Evolutionary conservation across 2,113 vertebrate species (phyloP), one percentile per base, ranked within the genome.

Genomic region (Nansenia antarctica): DNA sequence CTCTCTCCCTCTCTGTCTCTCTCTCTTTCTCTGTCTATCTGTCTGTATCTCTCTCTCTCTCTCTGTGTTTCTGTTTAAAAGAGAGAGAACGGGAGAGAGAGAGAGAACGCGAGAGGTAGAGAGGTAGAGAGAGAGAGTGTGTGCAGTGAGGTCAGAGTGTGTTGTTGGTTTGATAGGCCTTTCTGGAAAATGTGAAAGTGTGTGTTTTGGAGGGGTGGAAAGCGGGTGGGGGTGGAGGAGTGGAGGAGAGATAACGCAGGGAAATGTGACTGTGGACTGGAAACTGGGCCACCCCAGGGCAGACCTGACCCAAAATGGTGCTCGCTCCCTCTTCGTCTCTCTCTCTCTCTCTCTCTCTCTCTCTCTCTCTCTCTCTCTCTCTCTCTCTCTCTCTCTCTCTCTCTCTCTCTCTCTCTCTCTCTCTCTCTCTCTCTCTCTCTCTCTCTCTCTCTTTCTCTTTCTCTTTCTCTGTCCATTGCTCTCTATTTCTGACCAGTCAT

Each of bases 401-500:
- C 30, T 45, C 39, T 74, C 35, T 53, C 9, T 47, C 22, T 39
- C 14, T 27, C 7, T 9, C 31, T 53, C n/a, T 77, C 66, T 73
- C 53, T 68, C 65, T 67, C 55, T 39, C 14, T 3, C 47, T 1
- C 31, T 54, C 35, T 65, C 62, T 62, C 29, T 59, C 62, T 78
- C 15, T 68, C 58, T 11, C 69, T 20, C 18, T 59, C 8, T 62
- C 57, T 69, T 34, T 82, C 59, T 62, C 29, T 65, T 5, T n/a
- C 14, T 59, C n/a, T 49, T 54, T 49, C 61, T 69, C 22, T 78
- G 65, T 24, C 39, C 27, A 9, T 27, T 24, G 32, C 15, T 31
- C 29, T 75, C 81, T 61, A 30, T 49, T 57, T 59, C 26, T 84
- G 66, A 11, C 52, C 55, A 3, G 53, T 35, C 30, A 54, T 54